Conservation (phyloP, 2,113 vertebrate species). For the Gymnorhina tibicen region DNA sequence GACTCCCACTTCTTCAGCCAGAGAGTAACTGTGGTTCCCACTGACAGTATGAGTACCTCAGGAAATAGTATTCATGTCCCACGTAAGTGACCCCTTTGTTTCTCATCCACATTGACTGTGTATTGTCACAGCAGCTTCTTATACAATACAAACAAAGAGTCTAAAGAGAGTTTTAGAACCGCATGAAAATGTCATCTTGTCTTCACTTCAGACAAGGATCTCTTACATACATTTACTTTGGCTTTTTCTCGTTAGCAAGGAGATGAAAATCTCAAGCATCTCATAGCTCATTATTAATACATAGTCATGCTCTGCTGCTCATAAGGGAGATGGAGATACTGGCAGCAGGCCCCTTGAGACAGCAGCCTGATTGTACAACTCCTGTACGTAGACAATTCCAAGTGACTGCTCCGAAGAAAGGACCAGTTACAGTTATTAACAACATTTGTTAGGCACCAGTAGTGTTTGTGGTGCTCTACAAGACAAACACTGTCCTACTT, state of each 20-base stretch:
- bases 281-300: conserved; percentile 32
- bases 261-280: not conserved
- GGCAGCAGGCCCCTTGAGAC: not conserved
- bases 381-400: not conserved
- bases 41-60: not conserved
- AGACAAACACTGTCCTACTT: not conserved
- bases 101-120: not conserved
- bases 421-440: not conserved
- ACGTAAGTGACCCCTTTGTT: not conserved
- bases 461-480: not conserved
- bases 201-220: not conserved
- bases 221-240: not conserved
- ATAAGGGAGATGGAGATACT: not conserved
- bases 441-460: not conserved
- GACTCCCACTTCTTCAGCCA: not conserved
- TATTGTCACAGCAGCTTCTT: not conserved
- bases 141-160: not conserved
- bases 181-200: not conserved
- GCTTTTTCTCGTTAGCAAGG: not conserved
- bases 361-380: not conserved
- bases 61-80: not conserved
- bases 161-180: not conserved
- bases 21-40: not conserved
- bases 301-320: not conserved
- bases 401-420: not conserved